A percentile compares a stretch with the other conserved stretches of the same genome.
Conservation (phyloP, 2,113 vertebrate genomes). For the Nycticryphes semicollaris region DNA sequence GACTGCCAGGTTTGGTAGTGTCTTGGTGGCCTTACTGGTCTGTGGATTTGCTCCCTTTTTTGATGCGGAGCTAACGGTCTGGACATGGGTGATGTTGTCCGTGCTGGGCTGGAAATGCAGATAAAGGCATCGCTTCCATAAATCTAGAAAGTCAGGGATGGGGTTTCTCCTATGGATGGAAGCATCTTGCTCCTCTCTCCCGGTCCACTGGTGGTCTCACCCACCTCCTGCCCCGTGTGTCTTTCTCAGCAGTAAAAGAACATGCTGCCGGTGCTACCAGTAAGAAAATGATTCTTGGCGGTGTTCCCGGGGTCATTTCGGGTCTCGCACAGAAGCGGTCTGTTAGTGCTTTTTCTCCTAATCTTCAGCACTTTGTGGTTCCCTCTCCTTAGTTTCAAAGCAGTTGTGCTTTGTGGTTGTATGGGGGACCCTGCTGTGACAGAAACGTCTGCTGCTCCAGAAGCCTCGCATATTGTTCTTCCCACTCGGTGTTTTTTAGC, state of each 20-base stretch:
- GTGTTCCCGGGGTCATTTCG: conserved; percentile 22
- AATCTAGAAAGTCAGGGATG: not conserved
- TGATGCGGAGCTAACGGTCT: not conserved
- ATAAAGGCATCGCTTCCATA: not conserved
- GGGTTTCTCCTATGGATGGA: not conserved
- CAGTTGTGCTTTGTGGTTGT: not conserved
- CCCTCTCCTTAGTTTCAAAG: conserved; percentile 1
- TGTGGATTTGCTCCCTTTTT: not conserved
- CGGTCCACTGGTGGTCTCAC: accelerated
- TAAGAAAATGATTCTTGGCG: conserved; percentile 43
- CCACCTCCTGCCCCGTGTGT: not conserved
- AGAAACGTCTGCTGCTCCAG: not conserved
- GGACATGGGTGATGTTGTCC: not conserved
- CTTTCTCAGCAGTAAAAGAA: not conserved
- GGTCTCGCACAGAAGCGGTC: not conserved
- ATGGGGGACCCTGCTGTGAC: not conserved
- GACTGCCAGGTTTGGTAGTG: not conserved
- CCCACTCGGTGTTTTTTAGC: not conserved
- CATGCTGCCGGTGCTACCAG: not conserved
- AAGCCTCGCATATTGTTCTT: not conserved
- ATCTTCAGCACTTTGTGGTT: not conserved
- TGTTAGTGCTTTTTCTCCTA: conserved; percentile 29
- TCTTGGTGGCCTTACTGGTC: accelerated
- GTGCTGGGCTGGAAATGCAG: not conserved
- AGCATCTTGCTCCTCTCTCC: not conserved